Evolutionary conservation across 2,888 invertebrate genomes (phyloP).

Genomic region (Morpho achilles): DNA sequence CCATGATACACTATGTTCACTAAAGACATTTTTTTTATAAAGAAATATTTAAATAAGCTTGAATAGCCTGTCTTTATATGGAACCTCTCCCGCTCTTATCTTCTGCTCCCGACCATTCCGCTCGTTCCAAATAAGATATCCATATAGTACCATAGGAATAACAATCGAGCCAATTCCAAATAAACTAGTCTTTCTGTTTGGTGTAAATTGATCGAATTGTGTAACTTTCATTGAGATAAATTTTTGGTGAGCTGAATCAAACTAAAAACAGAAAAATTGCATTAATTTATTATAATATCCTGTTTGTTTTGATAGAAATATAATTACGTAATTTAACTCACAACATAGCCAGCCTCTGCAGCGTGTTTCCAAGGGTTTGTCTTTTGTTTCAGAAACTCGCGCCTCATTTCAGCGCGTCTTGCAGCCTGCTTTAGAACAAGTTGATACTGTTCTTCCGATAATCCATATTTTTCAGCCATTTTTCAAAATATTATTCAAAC

Average conservation of each 20-base stretch:
- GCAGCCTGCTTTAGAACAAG: slow-evolving; percentile 80
- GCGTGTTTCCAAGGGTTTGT: slow-evolving; percentile 86
- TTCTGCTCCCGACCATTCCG: slow-evolving; percentile 76
- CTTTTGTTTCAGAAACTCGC: slow-evolving; percentile 85
- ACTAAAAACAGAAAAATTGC: slow-evolving; percentile 76
- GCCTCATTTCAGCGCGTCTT: slow-evolving; percentile 79
- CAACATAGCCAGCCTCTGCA: slow-evolving; percentile 83
- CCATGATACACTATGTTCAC: slow-evolving; percentile 19
- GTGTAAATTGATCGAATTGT: slow-evolving; percentile 82
- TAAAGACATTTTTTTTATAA: slow-evolving; percentile 15
- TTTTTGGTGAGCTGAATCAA: slow-evolving; percentile 88
- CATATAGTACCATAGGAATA: slow-evolving; percentile 76
- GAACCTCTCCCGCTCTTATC: slow-evolving; percentile 85
- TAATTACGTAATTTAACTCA: slow-evolving; percentile 80
- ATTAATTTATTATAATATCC: not conserved
- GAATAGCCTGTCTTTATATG: slow-evolving; percentile 85
- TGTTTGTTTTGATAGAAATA: slow-evolving; percentile 16
- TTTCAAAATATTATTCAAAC: slow-evolving; percentile 1
- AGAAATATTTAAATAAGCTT: slow-evolving; percentile 30
- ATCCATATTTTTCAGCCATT: slow-evolving; percentile 74
- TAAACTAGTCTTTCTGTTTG: slow-evolving; percentile 78
- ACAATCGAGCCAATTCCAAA: slow-evolving; percentile 73
- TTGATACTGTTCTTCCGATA: slow-evolving; percentile 70
- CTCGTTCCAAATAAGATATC: slow-evolving; percentile 72
- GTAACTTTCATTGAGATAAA: slow-evolving; percentile 85